Percentiles rank a stretch among this genome's conserved stretches.
Evolutionary conservation across 2,113 vertebrate species (phyloP).

Genomic region (Turnix velox): DNA sequence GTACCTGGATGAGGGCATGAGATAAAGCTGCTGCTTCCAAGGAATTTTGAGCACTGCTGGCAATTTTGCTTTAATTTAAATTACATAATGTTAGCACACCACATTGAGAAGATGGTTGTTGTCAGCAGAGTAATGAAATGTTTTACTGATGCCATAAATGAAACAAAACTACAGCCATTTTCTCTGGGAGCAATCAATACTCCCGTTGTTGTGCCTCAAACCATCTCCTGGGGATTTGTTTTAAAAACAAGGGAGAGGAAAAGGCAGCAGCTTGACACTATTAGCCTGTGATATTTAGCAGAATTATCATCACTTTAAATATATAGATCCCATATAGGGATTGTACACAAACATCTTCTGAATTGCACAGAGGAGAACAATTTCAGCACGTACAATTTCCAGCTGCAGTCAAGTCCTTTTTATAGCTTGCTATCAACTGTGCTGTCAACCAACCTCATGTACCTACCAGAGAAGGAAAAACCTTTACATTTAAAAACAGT

Average conservation of each 20-base stretch:
- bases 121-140: background rate
- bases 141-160: background rate
- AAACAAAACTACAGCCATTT: conserved; percentile 36
- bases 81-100: background rate
- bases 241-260: background rate
- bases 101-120: background rate
- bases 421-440: background rate
- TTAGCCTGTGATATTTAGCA: background rate
- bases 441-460: background rate
- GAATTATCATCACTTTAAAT: background rate
- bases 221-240: conserved; percentile 13
- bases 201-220: background rate
- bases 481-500: background rate
- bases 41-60: background rate
- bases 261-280: background rate
- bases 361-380: background rate
- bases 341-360: background rate
- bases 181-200: conserved; percentile 1
- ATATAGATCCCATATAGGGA: background rate
- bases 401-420: background rate
- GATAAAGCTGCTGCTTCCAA: background rate
- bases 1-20: background rate
- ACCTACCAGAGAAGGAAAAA: background rate
- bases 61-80: conserved; percentile 30
- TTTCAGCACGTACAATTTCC: background rate